These are phyloP conservation scores for Papilio protenor DNA, from an alignment of 2,888 invertebrate species.

Conservation along the genomic window DNA sequence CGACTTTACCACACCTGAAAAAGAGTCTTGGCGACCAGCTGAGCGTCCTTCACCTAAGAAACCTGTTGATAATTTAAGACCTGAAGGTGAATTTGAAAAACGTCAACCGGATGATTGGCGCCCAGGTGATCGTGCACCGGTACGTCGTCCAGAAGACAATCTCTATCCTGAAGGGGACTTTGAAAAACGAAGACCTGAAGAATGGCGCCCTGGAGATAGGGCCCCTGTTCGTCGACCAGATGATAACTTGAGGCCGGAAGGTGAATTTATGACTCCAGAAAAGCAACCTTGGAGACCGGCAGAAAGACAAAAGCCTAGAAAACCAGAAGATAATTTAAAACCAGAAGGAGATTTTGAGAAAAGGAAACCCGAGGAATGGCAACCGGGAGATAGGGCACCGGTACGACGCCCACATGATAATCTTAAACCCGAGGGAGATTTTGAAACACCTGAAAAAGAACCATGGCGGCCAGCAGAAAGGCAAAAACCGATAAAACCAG, in stretches of 20 bases:
- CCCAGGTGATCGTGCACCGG: slow-evolving; percentile 67
- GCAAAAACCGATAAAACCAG: slow-evolving; percentile 68
- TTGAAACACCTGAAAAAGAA: slow-evolving; percentile 73
- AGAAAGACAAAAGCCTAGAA: slow-evolving; percentile 62
- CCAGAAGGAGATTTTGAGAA: slow-evolving; percentile 82
- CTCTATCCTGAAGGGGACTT: slow-evolving; percentile 84
- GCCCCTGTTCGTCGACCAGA: slow-evolving; percentile 78
- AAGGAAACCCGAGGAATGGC: slow-evolving; percentile 66
- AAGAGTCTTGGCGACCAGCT: slow-evolving; percentile 57
- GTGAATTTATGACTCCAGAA: slow-evolving; percentile 68
- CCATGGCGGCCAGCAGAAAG: slow-evolving; percentile 70
- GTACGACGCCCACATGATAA: slow-evolving; percentile 80
- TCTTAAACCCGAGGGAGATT: slow-evolving; percentile 80
- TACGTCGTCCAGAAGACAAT: slow-evolving; percentile 78
- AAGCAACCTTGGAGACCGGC: slow-evolving; percentile 74
- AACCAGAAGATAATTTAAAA: slow-evolving; percentile 82
- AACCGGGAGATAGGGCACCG: slow-evolving; percentile 68
- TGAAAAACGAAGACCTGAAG: slow-evolving; percentile 69
- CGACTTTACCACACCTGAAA: slow-evolving; percentile 70
- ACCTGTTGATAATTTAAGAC: slow-evolving; percentile 75
- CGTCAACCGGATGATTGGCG: slow-evolving; percentile 78
- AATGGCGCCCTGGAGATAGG: slow-evolving; percentile 77
- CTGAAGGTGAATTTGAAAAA: slow-evolving; percentile 84
- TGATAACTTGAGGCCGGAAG: slow-evolving; percentile 80
- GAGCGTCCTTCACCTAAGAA: slow-evolving; percentile 63